Percentiles rank a stretch among this genome's conserved stretches.
phyloP scores from a whole-genome alignment of 2,113 vertebrate species.

The Thamnophis sirtalis region DNA sequence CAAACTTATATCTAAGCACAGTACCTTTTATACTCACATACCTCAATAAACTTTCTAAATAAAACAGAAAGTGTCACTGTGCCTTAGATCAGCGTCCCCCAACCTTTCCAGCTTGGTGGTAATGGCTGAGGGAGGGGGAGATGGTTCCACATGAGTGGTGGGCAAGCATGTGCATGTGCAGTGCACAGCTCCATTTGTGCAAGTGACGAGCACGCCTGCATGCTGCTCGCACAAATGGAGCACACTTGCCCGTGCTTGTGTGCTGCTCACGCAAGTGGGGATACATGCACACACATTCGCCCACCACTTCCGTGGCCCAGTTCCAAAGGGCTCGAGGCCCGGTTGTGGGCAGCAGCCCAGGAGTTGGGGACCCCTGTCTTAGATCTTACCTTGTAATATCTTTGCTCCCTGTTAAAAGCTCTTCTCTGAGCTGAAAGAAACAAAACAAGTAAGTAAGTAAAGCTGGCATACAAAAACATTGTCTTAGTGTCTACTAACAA shows the following conservation, averaged over 20 bases:
- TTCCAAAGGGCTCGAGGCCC: neutral
- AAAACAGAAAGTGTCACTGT: neutral
- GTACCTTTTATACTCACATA: neutral
- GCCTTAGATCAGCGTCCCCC: neutral
- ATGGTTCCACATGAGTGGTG: neutral
- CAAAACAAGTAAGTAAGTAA: neutral
- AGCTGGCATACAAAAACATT: neutral
- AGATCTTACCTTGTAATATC: conserved; percentile 61
- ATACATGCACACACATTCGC: neutral
- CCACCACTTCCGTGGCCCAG: neutral
- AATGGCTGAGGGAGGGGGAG: neutral
- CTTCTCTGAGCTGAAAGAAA: conserved; percentile 54
- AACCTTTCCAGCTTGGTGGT: neutral
- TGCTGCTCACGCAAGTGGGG: neutral
- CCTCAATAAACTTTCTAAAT: neutral
- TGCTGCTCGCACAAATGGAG: neutral
- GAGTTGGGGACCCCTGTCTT: neutral
- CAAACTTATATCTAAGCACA: neutral
- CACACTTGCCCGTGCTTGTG: neutral
- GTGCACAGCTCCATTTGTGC: neutral
- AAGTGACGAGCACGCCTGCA: no score
- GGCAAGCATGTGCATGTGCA: neutral
- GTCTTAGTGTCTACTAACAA: neutral
- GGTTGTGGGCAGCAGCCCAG: neutral
- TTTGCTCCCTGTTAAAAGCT: conserved; percentile 64